phyloP scores from a whole-genome alignment of 1,140 invertebrate species.

The Paraescarpia echinospica region DNA sequence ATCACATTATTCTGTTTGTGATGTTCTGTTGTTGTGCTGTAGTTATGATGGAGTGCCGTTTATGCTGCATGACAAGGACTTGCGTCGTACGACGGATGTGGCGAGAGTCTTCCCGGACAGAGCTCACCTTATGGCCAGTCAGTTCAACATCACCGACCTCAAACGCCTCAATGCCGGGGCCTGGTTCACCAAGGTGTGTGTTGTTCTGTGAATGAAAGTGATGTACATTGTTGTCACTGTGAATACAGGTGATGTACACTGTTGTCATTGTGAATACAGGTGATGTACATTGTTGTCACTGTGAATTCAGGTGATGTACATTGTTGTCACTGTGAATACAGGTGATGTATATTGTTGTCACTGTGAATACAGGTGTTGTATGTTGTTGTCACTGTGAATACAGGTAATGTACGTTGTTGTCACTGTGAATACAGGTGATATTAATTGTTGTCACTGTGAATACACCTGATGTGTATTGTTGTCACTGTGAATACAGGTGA shows the following conservation, averaged over 20 bases:
- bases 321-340: too few relatives aligned
- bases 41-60: slow-evolving; percentile 52
- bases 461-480: too few relatives aligned
- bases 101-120: slow-evolving; percentile 39
- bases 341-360: neutral
- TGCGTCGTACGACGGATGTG: slow-evolving; percentile 50
- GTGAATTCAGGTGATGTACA: too few relatives aligned
- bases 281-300: too few relatives aligned
- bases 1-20: slow-evolving; percentile 27
- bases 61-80: slow-evolving; percentile 45
- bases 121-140: slow-evolving; percentile 30
- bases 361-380: neutral
- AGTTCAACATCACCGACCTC: slow-evolving; percentile 46
- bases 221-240: too few relatives aligned
- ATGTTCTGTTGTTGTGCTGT: slow-evolving; percentile 28
- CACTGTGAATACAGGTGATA: too few relatives aligned
- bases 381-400: neutral
- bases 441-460: too few relatives aligned
- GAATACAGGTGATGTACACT: too few relatives aligned
- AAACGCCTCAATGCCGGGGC: slow-evolving; percentile 43
- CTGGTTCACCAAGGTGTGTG: slow-evolving; percentile 49
- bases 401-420: neutral
- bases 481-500: too few relatives aligned
- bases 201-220: too few relatives aligned
- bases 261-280: too few relatives aligned